These are phyloP conservation scores for Euschistus heros DNA, from an alignment of 1,140 invertebrate species.

Conservation along the genomic window DNA sequence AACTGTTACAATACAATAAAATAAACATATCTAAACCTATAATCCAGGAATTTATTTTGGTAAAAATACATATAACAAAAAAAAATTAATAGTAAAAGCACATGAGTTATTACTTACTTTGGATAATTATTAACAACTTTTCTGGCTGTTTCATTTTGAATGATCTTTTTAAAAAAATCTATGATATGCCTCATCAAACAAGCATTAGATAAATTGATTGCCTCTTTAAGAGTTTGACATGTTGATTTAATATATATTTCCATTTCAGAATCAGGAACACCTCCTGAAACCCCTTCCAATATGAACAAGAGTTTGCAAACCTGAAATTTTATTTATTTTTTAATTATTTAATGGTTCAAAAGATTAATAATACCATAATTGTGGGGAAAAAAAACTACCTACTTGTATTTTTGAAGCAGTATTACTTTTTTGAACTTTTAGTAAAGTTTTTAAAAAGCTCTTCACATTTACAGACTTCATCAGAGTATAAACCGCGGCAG, in stretches of 20 bases:
- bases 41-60: too few species aligned
- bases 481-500: conserved; percentile 51
- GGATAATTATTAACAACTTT: conserved; percentile 32
- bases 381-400: neutral
- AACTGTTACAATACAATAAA: too few species aligned
- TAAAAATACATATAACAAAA: too few species aligned
- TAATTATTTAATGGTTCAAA: neutral
- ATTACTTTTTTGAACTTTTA: conserved; percentile 40
- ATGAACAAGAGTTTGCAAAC: conserved; percentile 46
- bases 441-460: conserved; percentile 43
- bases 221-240: conserved; percentile 39
- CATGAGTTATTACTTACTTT: conserved; percentile 27
- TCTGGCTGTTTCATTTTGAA: conserved; percentile 34
- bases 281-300: conserved; percentile 40
- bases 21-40: too few species aligned
- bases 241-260: conserved; percentile 40
- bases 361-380: neutral
- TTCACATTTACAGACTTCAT: conserved; percentile 53
- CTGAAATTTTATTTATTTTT: conserved; percentile 26
- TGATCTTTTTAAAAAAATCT: conserved; percentile 45
- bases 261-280: conserved; percentile 40
- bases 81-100: too few species aligned
- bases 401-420: conserved; percentile 23
- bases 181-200: conserved; percentile 41
- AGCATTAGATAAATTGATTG: conserved; percentile 38